A percentile compares a stretch with the other conserved stretches of the same genome.
Conservation (phyloP, 2,113 vertebrate genomes). For the Macquaria ambigua region DNA sequence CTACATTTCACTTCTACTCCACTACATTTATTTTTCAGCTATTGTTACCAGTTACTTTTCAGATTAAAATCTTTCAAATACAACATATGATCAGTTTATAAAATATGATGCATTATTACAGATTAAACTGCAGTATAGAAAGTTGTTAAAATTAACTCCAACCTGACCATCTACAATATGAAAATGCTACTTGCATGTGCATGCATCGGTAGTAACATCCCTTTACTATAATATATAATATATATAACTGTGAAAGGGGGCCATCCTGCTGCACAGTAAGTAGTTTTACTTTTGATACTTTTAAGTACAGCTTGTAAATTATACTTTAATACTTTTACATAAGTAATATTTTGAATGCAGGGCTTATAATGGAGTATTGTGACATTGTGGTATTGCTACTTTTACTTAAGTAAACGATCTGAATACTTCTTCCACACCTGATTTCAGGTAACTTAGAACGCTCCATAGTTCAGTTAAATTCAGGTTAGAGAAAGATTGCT, state of each 20-base stretch:
- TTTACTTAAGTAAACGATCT: background rate
- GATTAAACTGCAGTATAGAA: background rate
- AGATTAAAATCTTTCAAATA: background rate
- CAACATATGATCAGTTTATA: background rate
- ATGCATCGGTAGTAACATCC: background rate
- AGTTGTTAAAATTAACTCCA: background rate
- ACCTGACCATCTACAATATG: background rate
- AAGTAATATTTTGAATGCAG: too few species aligned
- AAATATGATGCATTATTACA: background rate
- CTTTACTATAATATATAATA: background rate
- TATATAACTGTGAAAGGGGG: too few species aligned
- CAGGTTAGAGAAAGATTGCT: background rate
- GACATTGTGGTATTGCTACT: background rate
- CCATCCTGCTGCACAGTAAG: background rate
- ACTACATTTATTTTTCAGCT: background rate
- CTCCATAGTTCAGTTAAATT: background rate
- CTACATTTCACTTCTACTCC: background rate
- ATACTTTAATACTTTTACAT: background rate
- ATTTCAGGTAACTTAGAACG: constrained; percentile 1
- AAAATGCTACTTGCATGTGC: background rate
- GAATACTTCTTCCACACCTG: background rate
- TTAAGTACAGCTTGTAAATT: background rate
- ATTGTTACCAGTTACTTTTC: background rate
- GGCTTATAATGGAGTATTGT: background rate
- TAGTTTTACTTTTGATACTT: background rate